Percentiles rank a stretch among this genome's conserved stretches.
Evolutionary conservation across 2,113 vertebrate species (phyloP).

Genomic region (Cheirogaleus medius): DNA sequence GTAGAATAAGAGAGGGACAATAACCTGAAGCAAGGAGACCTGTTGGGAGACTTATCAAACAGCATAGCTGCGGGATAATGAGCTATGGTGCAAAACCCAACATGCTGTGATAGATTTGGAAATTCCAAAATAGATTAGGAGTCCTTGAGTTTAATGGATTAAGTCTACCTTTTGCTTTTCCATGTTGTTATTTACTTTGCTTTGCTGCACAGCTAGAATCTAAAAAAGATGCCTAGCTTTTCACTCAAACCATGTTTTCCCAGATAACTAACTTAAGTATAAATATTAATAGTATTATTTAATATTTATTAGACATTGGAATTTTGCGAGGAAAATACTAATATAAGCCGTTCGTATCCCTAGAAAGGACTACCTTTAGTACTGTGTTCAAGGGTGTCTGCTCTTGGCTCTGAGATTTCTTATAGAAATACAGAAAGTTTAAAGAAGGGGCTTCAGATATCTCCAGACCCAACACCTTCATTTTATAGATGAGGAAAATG

Average conservation of each 20-base stretch:
- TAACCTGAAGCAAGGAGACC: background rate
- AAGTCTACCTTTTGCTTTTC: background rate
- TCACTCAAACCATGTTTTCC: background rate
- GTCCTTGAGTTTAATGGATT: background rate
- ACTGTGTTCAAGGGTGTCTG: background rate
- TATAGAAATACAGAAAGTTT: background rate
- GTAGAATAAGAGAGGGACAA: background rate
- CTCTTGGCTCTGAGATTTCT: slow-evolving; percentile 20
- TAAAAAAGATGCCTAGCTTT: background rate
- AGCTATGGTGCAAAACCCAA: background rate
- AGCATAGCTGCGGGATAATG: background rate
- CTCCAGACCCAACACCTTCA: background rate
- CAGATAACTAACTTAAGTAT: background rate
- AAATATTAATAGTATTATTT: background rate
- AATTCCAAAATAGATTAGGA: background rate
- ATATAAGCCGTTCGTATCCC: background rate
- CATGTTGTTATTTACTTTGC: background rate
- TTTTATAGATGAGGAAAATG: background rate
- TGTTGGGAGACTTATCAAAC: background rate
- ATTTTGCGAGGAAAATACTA: slow-evolving; percentile 1
- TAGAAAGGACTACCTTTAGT: background rate
- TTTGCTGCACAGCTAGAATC: background rate
- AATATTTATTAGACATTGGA: background rate
- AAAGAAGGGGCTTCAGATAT: background rate
- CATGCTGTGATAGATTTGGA: background rate